phyloP scores from a whole-genome alignment of 2,113 vertebrate genomes.

The Pseudois nayaur region DNA sequence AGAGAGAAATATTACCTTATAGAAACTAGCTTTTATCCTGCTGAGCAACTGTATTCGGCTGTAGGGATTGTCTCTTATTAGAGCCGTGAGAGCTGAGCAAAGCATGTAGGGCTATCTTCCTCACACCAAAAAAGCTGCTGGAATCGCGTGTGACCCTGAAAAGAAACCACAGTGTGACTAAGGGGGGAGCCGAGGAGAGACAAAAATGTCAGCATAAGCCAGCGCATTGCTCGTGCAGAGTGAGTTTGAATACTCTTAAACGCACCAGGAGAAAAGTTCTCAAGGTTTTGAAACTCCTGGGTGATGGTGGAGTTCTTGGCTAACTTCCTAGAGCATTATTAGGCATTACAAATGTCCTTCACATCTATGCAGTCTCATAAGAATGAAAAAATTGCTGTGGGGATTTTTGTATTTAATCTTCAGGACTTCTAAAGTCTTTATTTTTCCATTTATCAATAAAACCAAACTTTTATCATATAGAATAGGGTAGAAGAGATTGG shows the following conservation, averaged over 20 bases:
- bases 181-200: not conserved
- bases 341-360: constrained; percentile 36
- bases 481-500: not conserved
- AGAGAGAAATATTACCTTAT: constrained; percentile 66
- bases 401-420: constrained; percentile 48
- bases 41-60: constrained; percentile 53
- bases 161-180: constrained; percentile 36
- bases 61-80: constrained; percentile 70
- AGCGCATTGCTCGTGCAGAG: not conserved
- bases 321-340: constrained; percentile 34
- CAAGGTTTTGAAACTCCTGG: constrained; percentile 36
- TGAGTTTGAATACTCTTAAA: constrained; percentile 15
- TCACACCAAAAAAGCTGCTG: constrained; percentile 47
- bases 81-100: constrained; percentile 36
- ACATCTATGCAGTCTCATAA: not conserved
- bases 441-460: constrained; percentile 29
- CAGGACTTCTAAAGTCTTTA: not conserved
- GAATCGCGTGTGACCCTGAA: constrained; percentile 58
- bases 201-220: not conserved
- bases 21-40: constrained; percentile 72
- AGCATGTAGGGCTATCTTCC: constrained; percentile 19
- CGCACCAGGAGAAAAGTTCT: constrained; percentile 41
- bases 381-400: constrained; percentile 34
- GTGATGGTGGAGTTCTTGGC: constrained; percentile 40
- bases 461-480: not conserved